Conservation (phyloP, 2,113 vertebrate genomes). For the Dromas ardeola region DNA sequence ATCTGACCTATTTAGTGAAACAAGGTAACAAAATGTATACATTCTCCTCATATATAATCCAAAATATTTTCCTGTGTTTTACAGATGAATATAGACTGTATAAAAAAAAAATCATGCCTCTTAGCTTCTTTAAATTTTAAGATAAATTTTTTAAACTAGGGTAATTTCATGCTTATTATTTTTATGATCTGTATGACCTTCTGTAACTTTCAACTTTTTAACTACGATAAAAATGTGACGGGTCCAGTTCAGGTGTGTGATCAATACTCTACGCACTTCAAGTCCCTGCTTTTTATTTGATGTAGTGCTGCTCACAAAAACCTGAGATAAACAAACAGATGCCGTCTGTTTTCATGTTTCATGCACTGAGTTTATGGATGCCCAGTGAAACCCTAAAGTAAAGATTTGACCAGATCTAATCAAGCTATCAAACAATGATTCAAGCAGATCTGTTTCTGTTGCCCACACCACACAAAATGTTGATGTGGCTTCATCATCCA, state of each 20-base stretch:
- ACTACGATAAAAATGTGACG: neutral
- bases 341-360: neutral
- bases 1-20: neutral
- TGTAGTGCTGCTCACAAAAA: neutral
- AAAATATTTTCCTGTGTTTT: neutral
- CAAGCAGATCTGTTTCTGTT: neutral
- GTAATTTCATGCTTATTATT: slow-evolving; percentile 73
- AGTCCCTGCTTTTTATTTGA: neutral
- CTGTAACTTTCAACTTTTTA: slow-evolving; percentile 70
- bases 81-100: neutral
- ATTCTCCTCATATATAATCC: neutral
- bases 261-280: neutral
- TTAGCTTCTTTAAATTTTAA: slow-evolving; percentile 72
- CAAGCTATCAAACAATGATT: neutral
- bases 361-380: neutral
- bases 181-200: slow-evolving; percentile 70
- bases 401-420: neutral
- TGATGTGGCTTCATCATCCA: neutral
- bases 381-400: neutral
- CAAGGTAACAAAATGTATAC: neutral
- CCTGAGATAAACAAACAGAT: neutral
- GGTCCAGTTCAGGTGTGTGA: neutral
- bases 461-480: neutral
- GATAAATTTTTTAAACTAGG: slow-evolving; percentile 65
- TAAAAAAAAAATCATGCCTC: neutral